These are phyloP conservation scores for Trachemys scripta DNA, from an alignment of 2,113 vertebrate species.

Conservation along the genomic window DNA sequence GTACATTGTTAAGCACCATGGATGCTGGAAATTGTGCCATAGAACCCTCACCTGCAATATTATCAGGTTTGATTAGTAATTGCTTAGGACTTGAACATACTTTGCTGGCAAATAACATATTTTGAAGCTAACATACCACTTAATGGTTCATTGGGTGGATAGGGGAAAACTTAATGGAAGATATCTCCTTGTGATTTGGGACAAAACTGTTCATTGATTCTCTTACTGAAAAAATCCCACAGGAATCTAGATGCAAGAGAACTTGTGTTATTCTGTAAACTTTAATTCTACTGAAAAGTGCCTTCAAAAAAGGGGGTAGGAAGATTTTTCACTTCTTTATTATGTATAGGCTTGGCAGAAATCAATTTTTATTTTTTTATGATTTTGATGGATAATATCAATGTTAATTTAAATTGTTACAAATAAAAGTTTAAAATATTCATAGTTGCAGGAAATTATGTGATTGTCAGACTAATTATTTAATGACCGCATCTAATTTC, in stretches of 20 bases:
- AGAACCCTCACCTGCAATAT: neutral
- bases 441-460: too few species aligned
- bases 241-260: neutral
- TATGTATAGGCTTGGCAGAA: too few species aligned
- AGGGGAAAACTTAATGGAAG: neutral
- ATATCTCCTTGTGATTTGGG: neutral
- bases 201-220: slow-evolving; percentile 1
- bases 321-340: too few species aligned
- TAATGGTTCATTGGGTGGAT: neutral
- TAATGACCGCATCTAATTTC: too few species aligned
- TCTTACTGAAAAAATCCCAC: slow-evolving; percentile 47
- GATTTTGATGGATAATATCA: too few species aligned
- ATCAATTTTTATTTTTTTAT: too few species aligned
- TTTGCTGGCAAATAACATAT: neutral
- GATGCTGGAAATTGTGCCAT: neutral
- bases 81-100: neutral
- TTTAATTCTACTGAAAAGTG: too few species aligned
- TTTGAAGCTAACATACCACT: neutral
- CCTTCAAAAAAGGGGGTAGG: too few species aligned
- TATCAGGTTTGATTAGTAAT: neutral
- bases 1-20: neutral
- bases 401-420: too few species aligned
- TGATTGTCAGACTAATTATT: too few species aligned
- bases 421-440: too few species aligned
- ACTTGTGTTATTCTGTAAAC: too few species aligned